Conservation (phyloP, 2,888 invertebrate genomes). For the Drosophila limbata region DNA sequence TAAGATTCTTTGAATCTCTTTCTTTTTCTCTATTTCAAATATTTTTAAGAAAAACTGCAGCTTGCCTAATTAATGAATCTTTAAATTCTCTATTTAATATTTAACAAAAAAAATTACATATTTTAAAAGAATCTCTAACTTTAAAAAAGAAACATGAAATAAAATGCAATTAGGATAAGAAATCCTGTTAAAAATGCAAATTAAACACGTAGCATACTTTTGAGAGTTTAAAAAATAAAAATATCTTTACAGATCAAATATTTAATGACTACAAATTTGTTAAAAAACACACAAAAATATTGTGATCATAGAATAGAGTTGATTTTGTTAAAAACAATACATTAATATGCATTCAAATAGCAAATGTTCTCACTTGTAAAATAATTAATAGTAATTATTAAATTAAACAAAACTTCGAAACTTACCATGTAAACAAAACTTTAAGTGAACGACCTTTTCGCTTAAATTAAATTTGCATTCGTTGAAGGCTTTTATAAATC, state of each 20-base stretch:
- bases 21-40: too few species aligned
- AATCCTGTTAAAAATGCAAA: neutral
- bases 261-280: neutral
- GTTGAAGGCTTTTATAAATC: neutral
- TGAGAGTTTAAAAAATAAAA: slow-evolving; percentile 20
- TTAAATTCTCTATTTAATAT: too few species aligned
- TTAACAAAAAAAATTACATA: neutral
- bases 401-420: slow-evolving; percentile 14
- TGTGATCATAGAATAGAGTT: neutral
- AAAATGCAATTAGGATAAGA: neutral
- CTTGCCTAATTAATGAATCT: too few species aligned
- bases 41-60: too few species aligned
- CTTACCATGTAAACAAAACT: slow-evolving; percentile 50
- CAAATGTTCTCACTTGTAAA: neutral
- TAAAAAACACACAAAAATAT: neutral
- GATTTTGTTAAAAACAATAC: neutral
- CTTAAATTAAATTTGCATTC: slow-evolving; percentile 8
- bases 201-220: slow-evolving; percentile 48
- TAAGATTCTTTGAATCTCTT: too few species aligned
- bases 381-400: neutral
- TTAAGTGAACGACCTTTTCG: slow-evolving; percentile 1
- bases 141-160: neutral
- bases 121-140: neutral
- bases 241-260: neutral
- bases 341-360: neutral